Evolutionary conservation across 2,113 vertebrate species (phyloP).

Genomic region (Lagopus leucura): DNA sequence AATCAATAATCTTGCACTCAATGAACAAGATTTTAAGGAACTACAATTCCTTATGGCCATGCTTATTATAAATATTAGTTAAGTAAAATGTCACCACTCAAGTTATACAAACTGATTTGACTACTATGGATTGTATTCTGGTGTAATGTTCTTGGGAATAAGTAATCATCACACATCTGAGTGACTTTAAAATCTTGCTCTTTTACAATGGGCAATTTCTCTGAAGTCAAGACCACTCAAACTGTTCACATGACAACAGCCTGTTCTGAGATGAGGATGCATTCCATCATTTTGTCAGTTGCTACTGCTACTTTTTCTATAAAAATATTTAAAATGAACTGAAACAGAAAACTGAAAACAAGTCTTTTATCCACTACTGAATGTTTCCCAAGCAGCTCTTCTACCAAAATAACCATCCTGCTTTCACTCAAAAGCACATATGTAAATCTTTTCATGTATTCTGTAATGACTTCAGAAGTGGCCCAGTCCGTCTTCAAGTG

Average conservation of each 20-base stretch:
- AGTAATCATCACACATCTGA: not conserved
- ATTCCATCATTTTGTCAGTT: not conserved
- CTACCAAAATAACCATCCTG: not conserved
- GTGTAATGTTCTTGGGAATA: not conserved
- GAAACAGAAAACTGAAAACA: not conserved
- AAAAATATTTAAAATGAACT: not conserved
- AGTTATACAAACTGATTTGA: not conserved
- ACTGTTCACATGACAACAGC: not conserved
- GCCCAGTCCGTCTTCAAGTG: not conserved
- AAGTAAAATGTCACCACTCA: not conserved
- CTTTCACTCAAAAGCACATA: not conserved
- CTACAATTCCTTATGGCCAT: not conserved
- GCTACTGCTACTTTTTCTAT: rapidly evolving
- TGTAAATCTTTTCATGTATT: not conserved
- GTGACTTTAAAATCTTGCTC: not conserved
- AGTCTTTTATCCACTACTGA: not conserved
- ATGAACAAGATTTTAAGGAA: not conserved
- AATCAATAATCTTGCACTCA: not conserved
- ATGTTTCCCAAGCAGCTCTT: not conserved
- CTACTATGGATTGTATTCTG: not conserved
- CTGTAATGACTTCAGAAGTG: not conserved
- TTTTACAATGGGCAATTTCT: not conserved
- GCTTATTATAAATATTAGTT: not conserved
- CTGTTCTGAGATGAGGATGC: rapidly evolving
- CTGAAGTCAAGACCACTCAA: not conserved